Evolutionary conservation across 2,888 invertebrate species (phyloP), one percentile per base, ranked within the genome.

Genomic region (Xylota segnis): DNA sequence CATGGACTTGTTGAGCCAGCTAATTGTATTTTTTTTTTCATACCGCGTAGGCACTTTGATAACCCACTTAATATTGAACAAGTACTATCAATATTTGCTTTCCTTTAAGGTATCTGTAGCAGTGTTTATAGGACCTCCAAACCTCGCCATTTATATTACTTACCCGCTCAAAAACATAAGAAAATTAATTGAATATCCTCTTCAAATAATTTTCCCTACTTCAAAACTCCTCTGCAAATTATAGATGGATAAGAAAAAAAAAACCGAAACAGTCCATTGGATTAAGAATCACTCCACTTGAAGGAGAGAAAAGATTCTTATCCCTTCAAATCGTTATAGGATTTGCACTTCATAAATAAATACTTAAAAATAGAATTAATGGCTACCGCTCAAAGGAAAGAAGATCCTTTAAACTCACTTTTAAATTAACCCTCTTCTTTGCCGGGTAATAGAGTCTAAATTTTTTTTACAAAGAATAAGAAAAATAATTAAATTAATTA

Each of bases 401-500:
- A 43, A 34, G 43, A 45, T 34, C 43, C 56, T 27, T 56, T 45
- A 14, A 56, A 75, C 45, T 45, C 43, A 50, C 34, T 54, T 74
- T 43, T 54, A 29, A 74, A 61, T 32, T 65, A 54, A 56, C 54
- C 74, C 63, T 75, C 52, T 12, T 37, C 34, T 34, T 6, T 43
- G 14, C 14, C 6, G 43, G 43, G 6, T 43, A 43, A 43, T 14
- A 43, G 43, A 43, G 43, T 14, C 14, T 43, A 14, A 43, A 43
- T 43, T 14, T 43, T 43, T 43, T 14, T 43, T 43, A 14, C 14
- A 58, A 6, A 10, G 16, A 34, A 32, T 23, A 27, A 27, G 23
- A 18, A 50, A 43, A 54, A 68, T 68, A 23, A 82, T 76, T 71
- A 76, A 71, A 71, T 76, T 76, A 65, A 63, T 65, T 65, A 76